phyloP scores from a whole-genome alignment of 64 coral and sea anemone species.

The Dendronephthya gigantea region DNA sequence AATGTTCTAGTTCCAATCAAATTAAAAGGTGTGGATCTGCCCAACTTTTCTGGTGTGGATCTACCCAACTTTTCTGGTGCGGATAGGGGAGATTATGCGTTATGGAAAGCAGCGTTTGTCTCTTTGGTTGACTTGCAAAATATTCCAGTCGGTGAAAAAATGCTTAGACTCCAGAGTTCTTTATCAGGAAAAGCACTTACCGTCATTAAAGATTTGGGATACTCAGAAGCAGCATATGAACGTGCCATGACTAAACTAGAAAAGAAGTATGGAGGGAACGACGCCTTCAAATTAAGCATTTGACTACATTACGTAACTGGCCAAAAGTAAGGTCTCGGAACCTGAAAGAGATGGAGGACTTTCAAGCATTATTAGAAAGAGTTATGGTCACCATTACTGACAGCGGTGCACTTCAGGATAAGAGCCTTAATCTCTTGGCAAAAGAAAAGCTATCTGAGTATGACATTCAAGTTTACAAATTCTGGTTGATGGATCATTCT shows the following conservation, averaged over 20 bases:
- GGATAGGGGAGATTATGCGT: conserved; percentile 38
- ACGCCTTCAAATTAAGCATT: conserved; percentile 37
- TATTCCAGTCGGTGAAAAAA: conserved; percentile 32
- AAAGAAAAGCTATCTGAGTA: conserved; percentile 46
- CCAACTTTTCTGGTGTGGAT: conserved; percentile 27
- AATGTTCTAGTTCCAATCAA: too few species aligned
- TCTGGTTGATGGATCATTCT: conserved; percentile 25
- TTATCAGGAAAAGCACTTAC: conserved; percentile 34
- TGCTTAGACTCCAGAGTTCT: conserved; percentile 35
- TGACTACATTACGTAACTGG: conserved; percentile 37
- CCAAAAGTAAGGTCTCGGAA: conserved; percentile 27
- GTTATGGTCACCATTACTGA: conserved; percentile 15
- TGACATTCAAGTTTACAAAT: conserved; percentile 40
- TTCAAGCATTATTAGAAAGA: conserved; percentile 30
- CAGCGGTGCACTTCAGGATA: conserved; percentile 1
- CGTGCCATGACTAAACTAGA: conserved; percentile 31
- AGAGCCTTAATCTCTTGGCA: conserved; percentile 33
- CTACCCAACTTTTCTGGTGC: conserved; percentile 52
- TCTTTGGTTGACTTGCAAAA: conserved; percentile 23
- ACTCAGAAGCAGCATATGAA: conserved; percentile 40
- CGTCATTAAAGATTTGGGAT: conserved; percentile 38
- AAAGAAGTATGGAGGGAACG: conserved; percentile 47
- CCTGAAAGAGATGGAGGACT: conserved; percentile 38
- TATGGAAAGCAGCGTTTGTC: conserved; percentile 45
- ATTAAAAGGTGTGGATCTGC: conserved; percentile 18